A percentile compares a stretch with the other conserved stretches of the same genome.
Evolutionary conservation across 1,140 invertebrate genomes (phyloP).

Genomic region (Drosophila nigromelanica): DNA sequence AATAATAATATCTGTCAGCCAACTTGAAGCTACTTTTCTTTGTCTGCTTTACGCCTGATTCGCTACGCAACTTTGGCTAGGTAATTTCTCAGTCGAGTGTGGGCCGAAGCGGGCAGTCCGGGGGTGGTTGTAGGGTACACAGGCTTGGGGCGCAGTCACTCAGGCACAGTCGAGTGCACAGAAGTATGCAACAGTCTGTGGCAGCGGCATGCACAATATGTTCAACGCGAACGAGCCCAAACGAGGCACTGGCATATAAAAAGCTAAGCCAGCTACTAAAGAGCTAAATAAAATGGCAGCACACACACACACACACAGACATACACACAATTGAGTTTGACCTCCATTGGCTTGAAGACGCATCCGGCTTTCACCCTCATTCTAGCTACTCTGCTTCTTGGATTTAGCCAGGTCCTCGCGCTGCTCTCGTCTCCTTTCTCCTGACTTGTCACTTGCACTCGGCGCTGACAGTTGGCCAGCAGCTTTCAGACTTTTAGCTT

Average conservation of each 20-base stretch:
- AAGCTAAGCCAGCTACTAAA: conserved; percentile 38
- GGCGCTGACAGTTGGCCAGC: conserved; percentile 67
- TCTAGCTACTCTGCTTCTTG: not conserved
- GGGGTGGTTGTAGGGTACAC: not conserved
- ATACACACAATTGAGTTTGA: conserved; percentile 39
- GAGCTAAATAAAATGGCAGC: conserved; percentile 51
- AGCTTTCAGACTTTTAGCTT: conserved; percentile 48
- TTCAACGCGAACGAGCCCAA: conserved; percentile 16
- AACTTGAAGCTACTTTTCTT: conserved; percentile 50
- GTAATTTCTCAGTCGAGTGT: conserved; percentile 46
- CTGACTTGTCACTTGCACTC: conserved; percentile 71
- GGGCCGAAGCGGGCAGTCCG: not conserved
- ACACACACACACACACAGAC: not conserved
- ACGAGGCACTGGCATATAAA: conserved; percentile 20
- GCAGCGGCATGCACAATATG: conserved; percentile 60
- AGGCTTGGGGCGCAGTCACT: conserved; percentile 37
- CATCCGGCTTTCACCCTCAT: conserved; percentile 23
- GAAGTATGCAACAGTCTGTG: conserved; percentile 66
- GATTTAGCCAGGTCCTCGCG: not conserved
- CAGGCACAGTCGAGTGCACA: conserved; percentile 51
- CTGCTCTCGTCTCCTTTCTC: conserved; percentile 10
- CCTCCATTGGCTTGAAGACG: conserved; percentile 50
- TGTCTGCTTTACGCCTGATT: conserved; percentile 70
- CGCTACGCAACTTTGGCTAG: conserved; percentile 70
- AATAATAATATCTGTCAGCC: conserved; percentile 74